Evolutionary conservation across 1,140 invertebrate genomes (phyloP).

Genomic region (Temnothorax curvispinosus): DNA sequence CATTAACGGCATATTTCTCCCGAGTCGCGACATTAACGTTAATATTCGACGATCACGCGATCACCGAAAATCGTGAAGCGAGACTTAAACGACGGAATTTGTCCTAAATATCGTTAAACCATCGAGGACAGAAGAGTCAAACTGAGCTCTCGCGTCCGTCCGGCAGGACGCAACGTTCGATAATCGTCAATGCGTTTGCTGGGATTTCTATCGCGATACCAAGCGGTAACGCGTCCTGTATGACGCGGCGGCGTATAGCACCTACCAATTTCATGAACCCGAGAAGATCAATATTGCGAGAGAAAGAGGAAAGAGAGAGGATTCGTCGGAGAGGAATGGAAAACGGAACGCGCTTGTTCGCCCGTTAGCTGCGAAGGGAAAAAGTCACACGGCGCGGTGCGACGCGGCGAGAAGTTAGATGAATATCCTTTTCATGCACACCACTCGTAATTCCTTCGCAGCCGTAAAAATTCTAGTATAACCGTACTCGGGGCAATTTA

Average conservation of each 20-base stretch:
- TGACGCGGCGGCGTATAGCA: slow-evolving; percentile 18
- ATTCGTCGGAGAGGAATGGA: slow-evolving; percentile 17
- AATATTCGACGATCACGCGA: background rate
- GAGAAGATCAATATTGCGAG: slow-evolving; percentile 64
- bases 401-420: slow-evolving; percentile 13
- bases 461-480: slow-evolving; percentile 52
- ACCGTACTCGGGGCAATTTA: slow-evolving; percentile 33
- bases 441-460: slow-evolving; percentile 48
- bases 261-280: slow-evolving; percentile 61
- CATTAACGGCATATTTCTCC: background rate
- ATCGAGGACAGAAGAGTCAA: background rate
- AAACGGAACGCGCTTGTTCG: slow-evolving; percentile 42
- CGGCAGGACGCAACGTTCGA: background rate
- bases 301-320: background rate
- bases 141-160: background rate
- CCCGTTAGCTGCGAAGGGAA: slow-evolving; percentile 50
- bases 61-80: background rate
- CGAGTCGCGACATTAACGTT: background rate
- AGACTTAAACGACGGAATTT: background rate
- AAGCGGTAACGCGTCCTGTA: slow-evolving; percentile 23
- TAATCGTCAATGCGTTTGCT: slow-evolving; percentile 59
- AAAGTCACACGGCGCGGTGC: slow-evolving; percentile 34
- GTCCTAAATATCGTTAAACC: slow-evolving; percentile 4
- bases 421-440: slow-evolving; percentile 50
- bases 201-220: slow-evolving; percentile 44